Evolutionary conservation across 2,888 invertebrate species (phyloP).

Genomic region (Hypsopygia costalis): DNA sequence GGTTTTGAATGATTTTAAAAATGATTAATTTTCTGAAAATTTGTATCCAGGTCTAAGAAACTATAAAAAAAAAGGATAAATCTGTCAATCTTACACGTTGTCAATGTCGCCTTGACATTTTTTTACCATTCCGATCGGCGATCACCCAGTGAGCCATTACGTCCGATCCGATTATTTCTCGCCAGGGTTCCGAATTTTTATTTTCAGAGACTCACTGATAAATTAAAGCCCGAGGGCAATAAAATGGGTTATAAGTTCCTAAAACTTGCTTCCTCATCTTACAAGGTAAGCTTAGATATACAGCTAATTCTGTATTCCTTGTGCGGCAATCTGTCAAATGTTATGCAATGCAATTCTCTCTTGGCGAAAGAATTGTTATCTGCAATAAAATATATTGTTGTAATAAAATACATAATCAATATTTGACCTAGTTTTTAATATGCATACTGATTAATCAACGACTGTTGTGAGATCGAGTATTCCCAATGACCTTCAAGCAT

Average conservation of each 20-base stretch:
- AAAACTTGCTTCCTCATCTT: conserved; percentile 60
- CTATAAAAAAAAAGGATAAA: no score
- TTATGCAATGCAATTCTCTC: conserved; percentile 59
- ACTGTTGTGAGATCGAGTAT: conserved; percentile 9
- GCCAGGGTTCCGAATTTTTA: conserved; percentile 46
- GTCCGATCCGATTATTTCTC: no score
- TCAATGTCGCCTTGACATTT: no score
- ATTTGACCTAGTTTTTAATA: background rate
- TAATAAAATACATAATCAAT: background rate
- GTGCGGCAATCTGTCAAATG: conserved; percentile 33
- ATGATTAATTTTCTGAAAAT: no score
- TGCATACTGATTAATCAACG: background rate
- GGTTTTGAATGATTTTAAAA: no score
- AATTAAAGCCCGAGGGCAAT: background rate
- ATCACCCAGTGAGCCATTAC: no score
- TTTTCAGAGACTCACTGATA: conserved; percentile 16
- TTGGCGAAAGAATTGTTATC: conserved; percentile 1
- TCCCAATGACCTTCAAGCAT: conserved; percentile 65
- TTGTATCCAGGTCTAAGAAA: no score
- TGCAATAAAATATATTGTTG: background rate
- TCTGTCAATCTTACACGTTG: no score
- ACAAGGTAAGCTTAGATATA: conserved; percentile 49
- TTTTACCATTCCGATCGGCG: no score
- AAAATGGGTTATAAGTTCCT: conserved; percentile 68
- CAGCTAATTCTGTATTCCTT: conserved; percentile 12